A percentile compares a stretch with the other conserved stretches of the same genome.
Conservation (phyloP, 2,113 vertebrate genomes). For the western clawed frog (Xenopus tropicalis) region UCB_Xtro_10.0 CM004443.2:174474001-174474500, state of each 20-base stretch:
- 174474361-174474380: conserved; percentile 19
- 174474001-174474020: too few species aligned
- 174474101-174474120: too few species aligned
- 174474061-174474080: too few species aligned
- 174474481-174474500: not conserved
- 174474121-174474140: too few species aligned
- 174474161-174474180: too few species aligned
- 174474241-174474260: conserved; percentile 31
- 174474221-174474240: conserved; percentile 18
- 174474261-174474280: conserved; percentile 36
- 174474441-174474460: conserved; percentile 7
- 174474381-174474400: conserved; percentile 9
- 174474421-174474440: not conserved
- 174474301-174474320: conserved; percentile 24
- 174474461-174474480: conserved; percentile 23
- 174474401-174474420: conserved; percentile 39
- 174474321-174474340: conserved; percentile 36
- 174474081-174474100: too few species aligned
- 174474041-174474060: too few species aligned
- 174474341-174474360: conserved; percentile 29
- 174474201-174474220: not conserved
- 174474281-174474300: conserved; percentile 33
- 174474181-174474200: not conserved
- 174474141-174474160: too few species aligned
- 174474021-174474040: too few species aligned